These are phyloP conservation scores for Zenarchopterus dispar DNA, from an alignment of 2,797 vertebrate genomes.

Conservation along the genomic window DNA sequence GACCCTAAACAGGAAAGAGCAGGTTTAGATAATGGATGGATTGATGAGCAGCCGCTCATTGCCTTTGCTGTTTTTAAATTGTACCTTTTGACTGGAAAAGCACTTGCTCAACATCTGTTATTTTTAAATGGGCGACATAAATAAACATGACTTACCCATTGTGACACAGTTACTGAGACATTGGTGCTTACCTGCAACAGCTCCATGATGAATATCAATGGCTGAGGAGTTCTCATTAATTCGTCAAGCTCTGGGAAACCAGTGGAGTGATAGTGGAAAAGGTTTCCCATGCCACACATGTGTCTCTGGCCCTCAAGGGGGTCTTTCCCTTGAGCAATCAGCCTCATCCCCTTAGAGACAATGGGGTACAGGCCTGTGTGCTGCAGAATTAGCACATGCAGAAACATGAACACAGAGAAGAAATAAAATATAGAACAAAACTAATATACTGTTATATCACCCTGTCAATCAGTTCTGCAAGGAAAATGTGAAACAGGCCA, in stretches of 20 bases:
- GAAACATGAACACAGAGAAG: constrained; percentile 15
- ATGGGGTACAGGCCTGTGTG: constrained; percentile 91
- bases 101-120: too few species aligned
- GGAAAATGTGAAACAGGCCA: constrained; percentile 34
- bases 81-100: too few species aligned
- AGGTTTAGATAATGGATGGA: too few species aligned
- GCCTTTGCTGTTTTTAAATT: too few species aligned
- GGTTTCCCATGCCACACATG: constrained; percentile 91
- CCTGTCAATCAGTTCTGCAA: constrained; percentile 45
- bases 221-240: constrained; percentile 86
- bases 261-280: constrained; percentile 89
- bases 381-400: constrained; percentile 71
- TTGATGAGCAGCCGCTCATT: too few species aligned
- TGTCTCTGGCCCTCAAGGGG: constrained; percentile 89
- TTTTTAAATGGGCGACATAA: too few species aligned
- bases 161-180: neutral
- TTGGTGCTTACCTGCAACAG: constrained; percentile 81
- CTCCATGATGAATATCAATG: constrained; percentile 92
- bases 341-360: constrained; percentile 87
- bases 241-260: constrained; percentile 89
- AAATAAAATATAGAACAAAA: constrained; percentile 25
- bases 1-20: too few species aligned
- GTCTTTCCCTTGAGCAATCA: constrained; percentile 87
- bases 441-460: constrained; percentile 18
- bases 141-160: neutral